Base-by-base conservation (phyloP, 2,888 invertebrate genomes). In the Catocala fraxini region DNA sequence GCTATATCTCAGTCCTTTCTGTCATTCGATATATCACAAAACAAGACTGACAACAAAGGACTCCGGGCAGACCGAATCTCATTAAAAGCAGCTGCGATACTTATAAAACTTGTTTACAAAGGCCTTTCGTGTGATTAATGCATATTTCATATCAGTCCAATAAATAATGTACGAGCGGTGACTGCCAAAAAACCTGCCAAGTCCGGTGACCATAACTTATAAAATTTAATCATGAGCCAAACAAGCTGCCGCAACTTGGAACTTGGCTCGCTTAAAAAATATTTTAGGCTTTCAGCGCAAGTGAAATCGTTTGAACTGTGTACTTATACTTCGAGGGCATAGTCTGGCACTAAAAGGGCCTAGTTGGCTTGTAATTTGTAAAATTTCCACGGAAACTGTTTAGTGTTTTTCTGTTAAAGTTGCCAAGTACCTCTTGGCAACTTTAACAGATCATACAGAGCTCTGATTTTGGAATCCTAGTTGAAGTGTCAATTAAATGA, bases 221-320 rank as follows among this genome's bases (percentile, higher is more conserved):
- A 77, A 86, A 90, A 90, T 91, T 89, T 89, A 91, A 91, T 90
- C 89, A 90, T 88, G 84, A 81, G 79, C 77, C 72, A 75, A 73
- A 74, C 75, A 85, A 86, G 79, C 87, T 84, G 73, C 75, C 46
- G 53, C 70, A 53, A 51, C 53, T 47, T 57, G 39, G 13, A 76
- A 70, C 63, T 76, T 68, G 66, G 53, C 59, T 39, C 61, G 0
- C 39, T 51, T 59, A 67, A 73, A 59, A 70, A 70, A 59, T 39
- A 33, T 64, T 65, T 69, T 43, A 51, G 56, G 61, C 48, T 65
- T 60, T 60, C 41, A 65, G 62, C 64, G 33, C 25, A 25, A 47
- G 25, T 56, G 63, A 64, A 71, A 69, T 59, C 51, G 56, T 56
- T 62, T 59, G 48, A 45, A 25, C 13, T 48, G 41, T 43, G 47